Percentiles rank a stretch among this genome's conserved stretches.
Evolutionary conservation across 2,888 invertebrate species (phyloP).

Genomic region (Heliconius aoede): DNA sequence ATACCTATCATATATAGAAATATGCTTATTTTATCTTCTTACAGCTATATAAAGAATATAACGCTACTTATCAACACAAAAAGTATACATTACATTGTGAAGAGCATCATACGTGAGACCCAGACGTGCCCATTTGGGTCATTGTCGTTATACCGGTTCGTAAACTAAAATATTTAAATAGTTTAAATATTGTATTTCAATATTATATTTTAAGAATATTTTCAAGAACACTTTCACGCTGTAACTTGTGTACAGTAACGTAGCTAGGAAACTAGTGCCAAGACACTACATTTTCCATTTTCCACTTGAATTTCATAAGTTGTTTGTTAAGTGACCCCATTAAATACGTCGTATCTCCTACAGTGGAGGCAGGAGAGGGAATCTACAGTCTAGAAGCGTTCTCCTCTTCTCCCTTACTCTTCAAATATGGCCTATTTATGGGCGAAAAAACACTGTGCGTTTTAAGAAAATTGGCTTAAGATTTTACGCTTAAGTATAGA

Average conservation of each 20-base stretch:
- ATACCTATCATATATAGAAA: neutral
- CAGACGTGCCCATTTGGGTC: conserved; percentile 38
- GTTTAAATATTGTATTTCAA: conserved; percentile 2
- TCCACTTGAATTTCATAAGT: neutral
- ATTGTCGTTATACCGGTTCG: conserved; percentile 42
- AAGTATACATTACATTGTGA: neutral
- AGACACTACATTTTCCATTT: neutral
- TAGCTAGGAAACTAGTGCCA: neutral
- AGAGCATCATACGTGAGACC: conserved; percentile 6
- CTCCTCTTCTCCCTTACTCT: no score
- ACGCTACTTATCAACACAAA: neutral
- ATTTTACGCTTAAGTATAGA: neutral
- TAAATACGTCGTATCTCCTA: neutral
- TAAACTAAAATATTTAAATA: conserved; percentile 20
- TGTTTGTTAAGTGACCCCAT: neutral
- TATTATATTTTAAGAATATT: neutral
- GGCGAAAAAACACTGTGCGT: neutral
- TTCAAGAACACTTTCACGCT: neutral
- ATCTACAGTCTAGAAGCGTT: no score
- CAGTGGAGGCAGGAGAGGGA: no score
- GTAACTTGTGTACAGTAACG: neutral
- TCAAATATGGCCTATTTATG: neutral
- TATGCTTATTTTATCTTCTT: neutral
- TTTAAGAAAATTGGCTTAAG: no score
- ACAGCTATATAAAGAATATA: neutral